Base-by-base conservation (phyloP, 2,888 invertebrate species). In the Lasioglossum calceatum region DNA sequence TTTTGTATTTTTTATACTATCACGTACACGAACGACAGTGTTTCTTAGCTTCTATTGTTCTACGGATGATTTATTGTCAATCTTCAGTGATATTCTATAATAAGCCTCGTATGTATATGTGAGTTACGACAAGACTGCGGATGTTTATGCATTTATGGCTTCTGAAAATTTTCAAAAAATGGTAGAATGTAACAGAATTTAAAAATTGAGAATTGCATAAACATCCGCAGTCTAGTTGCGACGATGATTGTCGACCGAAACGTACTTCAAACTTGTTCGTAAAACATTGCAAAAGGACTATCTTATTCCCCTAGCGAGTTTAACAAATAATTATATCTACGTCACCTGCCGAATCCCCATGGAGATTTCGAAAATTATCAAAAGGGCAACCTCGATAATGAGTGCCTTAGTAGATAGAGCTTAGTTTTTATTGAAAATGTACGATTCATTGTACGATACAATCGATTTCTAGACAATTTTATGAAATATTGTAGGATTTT, bases 321-420 rank as follows among this genome's bases (percentile, higher is more conserved):
- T 23, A 47, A 61, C 19, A 39, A 74, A 36, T 36, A 64, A 32
- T 79, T 77, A 70, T 64, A 32, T 39, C 32, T 67, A 77, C 47
- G 67, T 72, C 77, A 73, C 74, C 81, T 85, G 75, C 75, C 75
- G 72, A 79, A 83, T 36, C 76, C 61, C 42, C n/a, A 54, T 39
- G 61, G 82, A n/a, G n/a, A 76, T 82, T 84, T 44, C 71, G n/a
- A 84, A 77, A 58, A 78, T 39, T 39, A 81, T 73, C 84, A 64
- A 76, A 72, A n/a, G 79, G 54, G 79, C 89, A 89, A 85, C 82
- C 83, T 91, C 86, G 77, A 83, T 77, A 70, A 79, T 81, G 87
- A 90, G 91, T 91, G 91, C 90, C 91, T 91, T 91, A 90, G 71
- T 86, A 86, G 82, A 84, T 70, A 32, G 74, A 77, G 36, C 75